Base-by-base conservation (phyloP, 2,888 invertebrate species). In the Phaedon cochleariae region DNA sequence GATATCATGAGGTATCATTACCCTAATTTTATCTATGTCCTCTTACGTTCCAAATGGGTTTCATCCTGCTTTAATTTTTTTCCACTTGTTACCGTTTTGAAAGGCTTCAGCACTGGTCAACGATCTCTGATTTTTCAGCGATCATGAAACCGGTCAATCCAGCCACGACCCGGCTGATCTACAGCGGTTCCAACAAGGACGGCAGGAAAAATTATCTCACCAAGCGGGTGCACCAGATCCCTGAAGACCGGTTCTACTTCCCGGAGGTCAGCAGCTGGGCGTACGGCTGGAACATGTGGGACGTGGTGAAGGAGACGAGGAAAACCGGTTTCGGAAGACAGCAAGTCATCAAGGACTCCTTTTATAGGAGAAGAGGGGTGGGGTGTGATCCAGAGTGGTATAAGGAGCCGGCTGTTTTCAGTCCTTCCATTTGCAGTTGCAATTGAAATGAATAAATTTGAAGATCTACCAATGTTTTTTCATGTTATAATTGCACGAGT, bases 281-380 rank as follows among this genome's bases (percentile, higher is more conserved):
- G 72, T 88, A 89, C 79, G 89, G 89, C 1, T 89, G 89, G 89
- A 85, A 86, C 52, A 87, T 87, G 83, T 85, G 84, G 79, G 84
- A 86, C 67, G 67, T 72, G 17, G 67, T 76, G 4, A 81, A 77
- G 68, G 74, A 70, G 17, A 76, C 76, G 57, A 68, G 71, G 22
- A 76, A 76, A 31, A 77, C 83, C 10, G 84, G 86, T 77, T 83
- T 73, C 69, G 88, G 87, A 1, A 85, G 87, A 63, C 83, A 85
- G 73, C 84, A 85, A 57, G 83, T 88, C 12, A 80, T 89, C 10
- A 82, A 84, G 7, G 84, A 86, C 63, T 87, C 87, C 0, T 88
- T 89, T 79, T 89, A 89, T 78, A 82, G 88, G 57, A 84, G 85
- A 76, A 85, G 85, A 71, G 87, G 87, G 66, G 80, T 87, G 9